These are phyloP conservation scores for Crossaster papposus DNA, from an alignment of 53 echinoderm and acorn worm species.

Conservation along the genomic window DNA sequence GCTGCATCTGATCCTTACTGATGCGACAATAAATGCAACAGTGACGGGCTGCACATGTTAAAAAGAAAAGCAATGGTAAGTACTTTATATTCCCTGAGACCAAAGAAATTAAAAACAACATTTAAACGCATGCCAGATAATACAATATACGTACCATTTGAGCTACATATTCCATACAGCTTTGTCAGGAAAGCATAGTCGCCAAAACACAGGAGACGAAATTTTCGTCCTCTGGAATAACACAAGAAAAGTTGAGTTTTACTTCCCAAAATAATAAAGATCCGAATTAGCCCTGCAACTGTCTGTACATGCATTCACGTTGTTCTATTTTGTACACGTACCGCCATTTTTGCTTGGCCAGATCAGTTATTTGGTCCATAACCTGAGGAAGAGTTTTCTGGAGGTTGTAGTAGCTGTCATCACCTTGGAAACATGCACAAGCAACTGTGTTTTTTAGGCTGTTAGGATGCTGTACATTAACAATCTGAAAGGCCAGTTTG, in stretches of 20 bases:
- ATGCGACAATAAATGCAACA: conserved; percentile 54
- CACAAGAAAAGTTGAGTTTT: not conserved
- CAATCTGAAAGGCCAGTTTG: conserved; percentile 38
- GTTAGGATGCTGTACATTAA: conserved; percentile 19
- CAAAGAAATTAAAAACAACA: no score
- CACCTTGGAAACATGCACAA: conserved; percentile 14
- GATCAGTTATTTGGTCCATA: not conserved
- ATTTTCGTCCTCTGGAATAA: conserved; percentile 18
- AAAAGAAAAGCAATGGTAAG: not conserved
- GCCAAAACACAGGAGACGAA: conserved; percentile 17
- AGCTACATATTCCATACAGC: conserved; percentile 51
- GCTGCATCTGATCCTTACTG: conserved; percentile 27
- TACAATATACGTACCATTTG: conserved; percentile 35
- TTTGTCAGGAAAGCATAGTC: conserved; percentile 42
- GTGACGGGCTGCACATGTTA: conserved; percentile 37
- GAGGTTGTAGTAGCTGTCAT: conserved; percentile 19
- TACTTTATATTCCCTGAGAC: no score
- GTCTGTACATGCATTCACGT: not conserved
- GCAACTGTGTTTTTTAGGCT: conserved; percentile 25
- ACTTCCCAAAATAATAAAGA: not conserved
- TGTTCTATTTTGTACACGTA: not conserved
- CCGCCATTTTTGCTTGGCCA: conserved; percentile 31
- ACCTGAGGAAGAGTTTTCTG: conserved; percentile 4
- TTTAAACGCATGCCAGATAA: not conserved
- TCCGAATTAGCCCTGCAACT: not conserved